Conservation (phyloP, 1,140 invertebrate genomes). For the Nebria ingens region DNA sequence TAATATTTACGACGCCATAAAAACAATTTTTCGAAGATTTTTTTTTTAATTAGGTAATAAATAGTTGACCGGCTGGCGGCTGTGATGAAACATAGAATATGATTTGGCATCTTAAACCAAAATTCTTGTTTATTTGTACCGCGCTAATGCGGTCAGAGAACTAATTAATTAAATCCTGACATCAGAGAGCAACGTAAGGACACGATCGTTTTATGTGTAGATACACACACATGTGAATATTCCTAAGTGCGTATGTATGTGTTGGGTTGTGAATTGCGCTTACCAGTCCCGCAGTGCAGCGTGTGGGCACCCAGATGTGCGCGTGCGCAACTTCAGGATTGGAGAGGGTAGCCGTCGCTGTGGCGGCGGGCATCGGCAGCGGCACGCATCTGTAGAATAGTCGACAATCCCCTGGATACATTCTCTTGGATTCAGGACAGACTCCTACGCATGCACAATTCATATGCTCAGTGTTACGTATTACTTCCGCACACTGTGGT, state of each 20-base stretch:
- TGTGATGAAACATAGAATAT: too few relatives aligned
- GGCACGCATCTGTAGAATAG: constrained; percentile 22
- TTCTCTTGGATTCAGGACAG: constrained; percentile 23
- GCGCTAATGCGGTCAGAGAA: not conserved
- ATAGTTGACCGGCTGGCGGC: too few relatives aligned
- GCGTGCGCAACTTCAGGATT: constrained; percentile 14
- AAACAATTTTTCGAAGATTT: too few relatives aligned
- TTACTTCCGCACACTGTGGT: not conserved
- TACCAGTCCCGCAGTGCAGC: constrained; percentile 21
- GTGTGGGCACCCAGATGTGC: constrained; percentile 14
- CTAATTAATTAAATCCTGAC: not conserved
- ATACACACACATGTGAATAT: too few relatives aligned
- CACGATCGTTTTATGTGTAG: too few relatives aligned
- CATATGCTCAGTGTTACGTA: constrained; percentile 11
- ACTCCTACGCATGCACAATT: constrained; percentile 21
- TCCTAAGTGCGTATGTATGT: too few relatives aligned
- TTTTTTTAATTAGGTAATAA: too few relatives aligned
- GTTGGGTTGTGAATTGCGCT: too few relatives aligned
- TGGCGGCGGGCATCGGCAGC: constrained; percentile 10
- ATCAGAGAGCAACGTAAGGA: too few relatives aligned
- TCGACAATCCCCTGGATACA: constrained; percentile 20
- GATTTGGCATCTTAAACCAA: too few relatives aligned
- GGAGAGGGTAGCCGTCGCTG: not conserved
- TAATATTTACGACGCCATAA: too few relatives aligned
- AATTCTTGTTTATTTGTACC: not conserved